Base-by-base conservation (phyloP, 2,888 invertebrate species). In the Synergus gifuensis region DNA sequence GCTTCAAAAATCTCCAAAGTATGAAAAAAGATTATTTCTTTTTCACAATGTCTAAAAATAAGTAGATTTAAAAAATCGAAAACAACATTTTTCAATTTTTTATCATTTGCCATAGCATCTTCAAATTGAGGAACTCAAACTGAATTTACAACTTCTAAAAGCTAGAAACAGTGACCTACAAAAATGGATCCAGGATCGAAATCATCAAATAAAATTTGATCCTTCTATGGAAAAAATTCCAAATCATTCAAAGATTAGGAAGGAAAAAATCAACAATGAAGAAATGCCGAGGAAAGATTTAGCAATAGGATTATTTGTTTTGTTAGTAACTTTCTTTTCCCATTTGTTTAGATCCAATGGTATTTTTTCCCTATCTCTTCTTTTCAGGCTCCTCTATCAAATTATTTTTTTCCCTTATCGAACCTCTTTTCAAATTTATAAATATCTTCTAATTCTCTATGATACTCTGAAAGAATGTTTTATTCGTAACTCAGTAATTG, bases 71-170 rank as follows among this genome's bases (percentile, higher is more conserved):
- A 1, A 36, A 16, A 40, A 63, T 16, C 1, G 0, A 8, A 36
- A 40, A 44, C 14, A 18, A 28, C n/a, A n/a, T 54, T 54, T 5
- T 9, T 0, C n/a, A 73, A 54, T 54, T 73, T 16, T 54, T 73
- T 9, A 54, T 54, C 3, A 42, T 36, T 16, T 78, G 49, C 12
- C 40, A n/a, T n/a, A 86, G 85, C 14, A 79, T 0, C 49, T 81
- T 5, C 77, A 81, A 60, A 78, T 83, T n/a, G 83, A 83, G 12
- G 81, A 85, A 16, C 76, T 86, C 18, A 80, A 81, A 0, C 83
- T 84, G n/a, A 79, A 80, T 9, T 69, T 86, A 44, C 85, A 87
- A 54, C 81, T 80, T 0, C 46, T 85, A 16, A 86, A 86, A 44
- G 83, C 82, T 44, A 85, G 82, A 16, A 86, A 87, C 54, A 82